A percentile compares a stretch with the other conserved stretches of the same genome.
Conservation (phyloP, 1,140 invertebrate species). For the Ephestia elutella region DNA sequence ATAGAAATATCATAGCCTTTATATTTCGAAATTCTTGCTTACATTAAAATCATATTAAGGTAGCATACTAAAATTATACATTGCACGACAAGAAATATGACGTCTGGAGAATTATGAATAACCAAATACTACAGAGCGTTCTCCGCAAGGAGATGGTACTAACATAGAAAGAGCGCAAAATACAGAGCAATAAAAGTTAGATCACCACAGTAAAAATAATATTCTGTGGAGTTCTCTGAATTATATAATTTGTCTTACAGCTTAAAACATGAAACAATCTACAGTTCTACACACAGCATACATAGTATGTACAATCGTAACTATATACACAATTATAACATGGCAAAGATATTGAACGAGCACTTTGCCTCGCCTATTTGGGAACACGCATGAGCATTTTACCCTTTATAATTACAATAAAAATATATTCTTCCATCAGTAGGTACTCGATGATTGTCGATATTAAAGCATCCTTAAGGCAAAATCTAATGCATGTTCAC, state of each 20-base stretch:
- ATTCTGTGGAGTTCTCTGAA: slow-evolving; percentile 33
- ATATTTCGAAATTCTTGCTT: neutral
- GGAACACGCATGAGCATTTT: slow-evolving; percentile 33
- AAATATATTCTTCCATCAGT: slow-evolving; percentile 15
- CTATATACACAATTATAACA: slow-evolving; percentile 65
- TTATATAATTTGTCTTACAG: slow-evolving; percentile 42
- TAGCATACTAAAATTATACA: neutral
- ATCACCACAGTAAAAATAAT: slow-evolving; percentile 26
- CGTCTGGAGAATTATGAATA: neutral
- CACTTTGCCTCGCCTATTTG: slow-evolving; percentile 24
- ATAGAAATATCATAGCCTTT: neutral
- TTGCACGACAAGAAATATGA: neutral
- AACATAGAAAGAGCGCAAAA: neutral
- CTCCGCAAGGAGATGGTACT: neutral
- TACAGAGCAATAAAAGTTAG: slow-evolving; percentile 4
- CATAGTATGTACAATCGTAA: slow-evolving; percentile 67
- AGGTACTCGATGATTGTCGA: slow-evolving; percentile 11
- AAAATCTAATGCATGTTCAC: slow-evolving; percentile 30
- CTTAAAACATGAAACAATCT: slow-evolving; percentile 60
- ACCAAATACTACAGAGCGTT: neutral
- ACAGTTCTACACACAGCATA: slow-evolving; percentile 66
- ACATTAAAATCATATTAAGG: neutral
- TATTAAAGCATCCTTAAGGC: slow-evolving; percentile 19
- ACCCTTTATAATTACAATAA: slow-evolving; percentile 17
- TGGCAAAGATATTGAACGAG: slow-evolving; percentile 38